Conservation (phyloP, 1,140 invertebrate genomes). For the Lineus longissimus region DNA sequence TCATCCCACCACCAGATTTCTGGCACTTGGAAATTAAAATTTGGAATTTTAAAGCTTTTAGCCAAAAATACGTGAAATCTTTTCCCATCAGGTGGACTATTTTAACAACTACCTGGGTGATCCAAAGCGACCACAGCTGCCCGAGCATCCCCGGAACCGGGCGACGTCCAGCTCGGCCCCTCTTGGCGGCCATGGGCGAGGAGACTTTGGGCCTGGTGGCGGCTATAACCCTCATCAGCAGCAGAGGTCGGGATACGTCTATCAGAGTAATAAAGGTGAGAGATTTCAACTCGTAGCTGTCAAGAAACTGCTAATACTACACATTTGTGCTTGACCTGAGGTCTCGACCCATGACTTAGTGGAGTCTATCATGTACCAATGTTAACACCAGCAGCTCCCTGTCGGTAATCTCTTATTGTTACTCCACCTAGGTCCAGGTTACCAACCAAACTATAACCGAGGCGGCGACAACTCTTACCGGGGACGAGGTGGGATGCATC, state of each 20-base stretch:
- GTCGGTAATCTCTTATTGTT: not conserved
- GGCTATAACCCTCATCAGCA: constrained; percentile 9
- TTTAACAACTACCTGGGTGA: constrained; percentile 98
- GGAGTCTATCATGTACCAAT: no score
- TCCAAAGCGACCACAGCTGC: constrained; percentile 87
- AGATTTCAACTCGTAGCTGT: no score
- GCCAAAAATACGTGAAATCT: not conserved
- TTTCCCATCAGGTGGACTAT: constrained; percentile 64
- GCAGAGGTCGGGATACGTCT: not conserved
- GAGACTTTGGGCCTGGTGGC: constrained; percentile 4
- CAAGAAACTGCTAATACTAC: no score
- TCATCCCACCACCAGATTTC: no score
- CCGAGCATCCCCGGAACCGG: constrained; percentile 75
- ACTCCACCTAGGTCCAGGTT: not conserved
- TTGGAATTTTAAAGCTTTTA: no score
- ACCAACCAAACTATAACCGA: not conserved
- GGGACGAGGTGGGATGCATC: not conserved
- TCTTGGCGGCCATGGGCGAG: constrained; percentile 5
- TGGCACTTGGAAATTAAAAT: no score
- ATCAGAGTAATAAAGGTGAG: not conserved
- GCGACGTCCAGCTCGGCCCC: constrained; percentile 10
- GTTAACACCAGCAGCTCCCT: no score
- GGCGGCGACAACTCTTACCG: not conserved
- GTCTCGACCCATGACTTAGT: no score
- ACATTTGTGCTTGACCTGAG: no score